Evolutionary conservation across 2,113 vertebrate genomes (phyloP).

Genomic region (Butorides virescens): DNA sequence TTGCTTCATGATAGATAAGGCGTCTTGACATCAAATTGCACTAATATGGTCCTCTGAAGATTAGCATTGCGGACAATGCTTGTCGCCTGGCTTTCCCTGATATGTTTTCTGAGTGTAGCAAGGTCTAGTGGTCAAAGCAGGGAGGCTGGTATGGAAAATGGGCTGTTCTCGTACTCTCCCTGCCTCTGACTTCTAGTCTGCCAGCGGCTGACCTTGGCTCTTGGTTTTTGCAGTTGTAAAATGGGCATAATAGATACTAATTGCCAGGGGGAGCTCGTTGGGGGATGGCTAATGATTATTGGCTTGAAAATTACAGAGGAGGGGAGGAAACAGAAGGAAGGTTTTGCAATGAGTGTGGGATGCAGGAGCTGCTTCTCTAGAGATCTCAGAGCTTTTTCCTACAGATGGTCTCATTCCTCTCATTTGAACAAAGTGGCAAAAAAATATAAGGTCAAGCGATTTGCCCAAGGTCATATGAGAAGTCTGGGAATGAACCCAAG

Average conservation of each 20-base stretch:
- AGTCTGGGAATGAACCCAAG: background rate
- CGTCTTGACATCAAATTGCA: conserved; percentile 39
- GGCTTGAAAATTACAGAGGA: conserved; percentile 15
- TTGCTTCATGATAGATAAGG: conserved; percentile 51
- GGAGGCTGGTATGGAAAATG: background rate
- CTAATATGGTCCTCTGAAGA: conserved; percentile 51
- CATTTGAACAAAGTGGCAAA: background rate
- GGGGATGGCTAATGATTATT: conserved; percentile 8
- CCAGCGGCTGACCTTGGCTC: background rate
- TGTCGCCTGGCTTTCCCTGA: background rate
- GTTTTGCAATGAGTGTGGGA: background rate
- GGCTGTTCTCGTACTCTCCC: background rate
- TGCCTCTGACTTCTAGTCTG: background rate
- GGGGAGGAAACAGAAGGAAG: conserved; percentile 20
- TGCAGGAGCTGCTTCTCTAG: background rate
- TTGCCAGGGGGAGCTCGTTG: background rate
- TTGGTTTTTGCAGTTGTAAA: background rate
- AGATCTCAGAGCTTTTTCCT: background rate
- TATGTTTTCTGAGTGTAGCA: background rate
- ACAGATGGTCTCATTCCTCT: background rate
- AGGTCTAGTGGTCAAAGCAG: conserved; percentile 3
- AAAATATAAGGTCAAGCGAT: background rate
- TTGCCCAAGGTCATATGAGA: background rate
- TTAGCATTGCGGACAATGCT: conserved; percentile 28
- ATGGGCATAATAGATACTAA: background rate